These are phyloP conservation scores for Diplazon laetatorius DNA, from an alignment of 2,888 invertebrate species.

Conservation along the genomic window DNA sequence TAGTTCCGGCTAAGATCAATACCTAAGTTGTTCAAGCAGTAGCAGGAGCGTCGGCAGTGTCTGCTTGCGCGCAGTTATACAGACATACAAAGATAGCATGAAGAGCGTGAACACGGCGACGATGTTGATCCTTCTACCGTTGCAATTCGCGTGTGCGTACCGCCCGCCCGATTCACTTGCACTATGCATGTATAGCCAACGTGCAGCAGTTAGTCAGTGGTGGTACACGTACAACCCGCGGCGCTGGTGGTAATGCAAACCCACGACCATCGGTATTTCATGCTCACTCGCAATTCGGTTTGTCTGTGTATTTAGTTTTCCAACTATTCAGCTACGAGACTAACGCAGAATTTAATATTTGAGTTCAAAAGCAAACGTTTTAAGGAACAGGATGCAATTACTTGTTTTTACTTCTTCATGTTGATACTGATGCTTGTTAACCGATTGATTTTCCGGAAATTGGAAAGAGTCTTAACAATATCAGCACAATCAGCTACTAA, in stretches of 20 bases:
- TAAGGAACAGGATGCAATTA: too few species aligned
- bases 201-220: slow-evolving; percentile 56
- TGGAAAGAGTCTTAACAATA: too few species aligned
- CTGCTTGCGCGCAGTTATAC: slow-evolving; percentile 41
- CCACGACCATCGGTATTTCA: slow-evolving; percentile 37
- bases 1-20: slow-evolving; percentile 81
- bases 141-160: slow-evolving; percentile 23
- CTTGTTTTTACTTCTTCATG: too few species aligned
- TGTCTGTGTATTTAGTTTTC: not conserved
- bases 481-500: too few species aligned
- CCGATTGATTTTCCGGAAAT: too few species aligned
- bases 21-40: slow-evolving; percentile 78
- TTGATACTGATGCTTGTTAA: too few species aligned
- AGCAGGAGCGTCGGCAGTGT: slow-evolving; percentile 36
- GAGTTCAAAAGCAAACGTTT: too few species aligned
- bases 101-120: slow-evolving; percentile 26
- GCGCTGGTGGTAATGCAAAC: slow-evolving; percentile 33
- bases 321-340: not conserved
- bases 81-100: slow-evolving; percentile 22
- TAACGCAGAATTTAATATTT: too few species aligned
- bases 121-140: slow-evolving; percentile 28
- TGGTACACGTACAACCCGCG: slow-evolving; percentile 25
- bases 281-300: not conserved
- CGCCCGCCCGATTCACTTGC: not conserved
- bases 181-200: slow-evolving; percentile 18